phyloP scores from a whole-genome alignment of 2,113 vertebrate genomes.

The Taurulus bubalis region DNA sequence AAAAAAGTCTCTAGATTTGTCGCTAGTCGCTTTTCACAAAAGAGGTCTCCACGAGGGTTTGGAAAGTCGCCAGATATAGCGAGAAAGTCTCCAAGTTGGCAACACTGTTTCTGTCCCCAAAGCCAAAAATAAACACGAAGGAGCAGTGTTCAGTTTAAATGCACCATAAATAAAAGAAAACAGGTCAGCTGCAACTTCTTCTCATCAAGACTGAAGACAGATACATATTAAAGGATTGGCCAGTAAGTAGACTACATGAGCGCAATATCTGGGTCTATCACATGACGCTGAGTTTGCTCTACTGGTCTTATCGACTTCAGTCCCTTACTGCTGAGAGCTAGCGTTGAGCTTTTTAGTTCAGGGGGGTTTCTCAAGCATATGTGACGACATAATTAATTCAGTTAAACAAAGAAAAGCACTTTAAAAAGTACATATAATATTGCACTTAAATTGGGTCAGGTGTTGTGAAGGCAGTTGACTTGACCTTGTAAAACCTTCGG shows the following conservation, averaged over 20 bases:
- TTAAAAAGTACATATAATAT: background rate
- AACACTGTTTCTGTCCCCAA: too few relatives aligned
- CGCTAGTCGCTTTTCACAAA: too few relatives aligned
- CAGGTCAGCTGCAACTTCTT: background rate
- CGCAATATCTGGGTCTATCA: background rate
- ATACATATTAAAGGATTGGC: background rate
- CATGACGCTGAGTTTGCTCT: background rate
- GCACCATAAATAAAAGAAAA: too few relatives aligned
- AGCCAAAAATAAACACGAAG: too few relatives aligned
- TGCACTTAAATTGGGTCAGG: background rate
- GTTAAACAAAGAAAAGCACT: background rate
- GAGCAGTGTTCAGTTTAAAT: too few relatives aligned
- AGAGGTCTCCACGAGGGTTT: too few relatives aligned
- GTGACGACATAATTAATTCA: background rate
- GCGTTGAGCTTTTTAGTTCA: background rate
- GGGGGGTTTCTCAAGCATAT: background rate
- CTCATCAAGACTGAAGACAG: background rate
- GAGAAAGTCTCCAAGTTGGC: too few relatives aligned
- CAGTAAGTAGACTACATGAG: too few relatives aligned
- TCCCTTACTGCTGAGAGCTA: background rate
- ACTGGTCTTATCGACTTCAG: background rate
- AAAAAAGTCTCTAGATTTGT: too few relatives aligned
- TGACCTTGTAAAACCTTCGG: background rate
- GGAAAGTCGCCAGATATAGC: too few relatives aligned
- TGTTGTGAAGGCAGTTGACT: background rate